phyloP scores from a whole-genome alignment of 2,113 vertebrate species.

The Nerophis ophidion region DNA sequence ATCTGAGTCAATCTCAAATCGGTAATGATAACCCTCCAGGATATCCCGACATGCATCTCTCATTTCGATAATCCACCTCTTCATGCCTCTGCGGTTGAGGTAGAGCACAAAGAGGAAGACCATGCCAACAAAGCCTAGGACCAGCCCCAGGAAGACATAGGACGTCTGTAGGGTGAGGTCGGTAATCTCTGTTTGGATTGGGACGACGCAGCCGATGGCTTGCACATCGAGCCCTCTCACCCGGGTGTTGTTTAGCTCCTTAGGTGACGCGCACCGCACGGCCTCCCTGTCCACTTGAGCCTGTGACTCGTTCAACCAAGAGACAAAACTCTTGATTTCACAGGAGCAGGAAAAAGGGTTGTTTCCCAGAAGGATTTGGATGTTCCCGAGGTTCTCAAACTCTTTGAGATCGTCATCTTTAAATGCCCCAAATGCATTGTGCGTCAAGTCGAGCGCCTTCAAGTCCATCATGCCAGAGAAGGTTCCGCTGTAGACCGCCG shows the following conservation, averaged over 20 bases:
- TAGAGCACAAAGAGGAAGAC: conserved; percentile 77
- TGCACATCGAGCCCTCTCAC: conserved; percentile 42
- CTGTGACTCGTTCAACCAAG: conserved; percentile 65
- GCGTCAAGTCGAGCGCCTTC: conserved; percentile 63
- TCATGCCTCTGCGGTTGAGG: conserved; percentile 75
- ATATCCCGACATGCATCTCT: conserved; percentile 69
- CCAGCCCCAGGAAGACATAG: conserved; percentile 71
- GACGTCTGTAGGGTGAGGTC: conserved; percentile 70
- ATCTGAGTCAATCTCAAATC: conserved; percentile 74
- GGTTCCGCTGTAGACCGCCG: conserved; percentile 62
- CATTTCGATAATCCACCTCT: conserved; percentile 67
- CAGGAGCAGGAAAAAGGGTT: conserved; percentile 74
- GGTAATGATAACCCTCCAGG: conserved; percentile 73
- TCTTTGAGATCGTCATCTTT: conserved; percentile 52
- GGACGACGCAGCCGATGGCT: conserved; percentile 58
- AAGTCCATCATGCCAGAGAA: conserved; percentile 66
- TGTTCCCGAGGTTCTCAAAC: conserved; percentile 48
- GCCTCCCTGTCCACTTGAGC: conserved; percentile 59
- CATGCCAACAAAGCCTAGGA: conserved; percentile 74
- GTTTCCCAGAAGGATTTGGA: conserved; percentile 61
- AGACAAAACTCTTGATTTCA: conserved; percentile 53
- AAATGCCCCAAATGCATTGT: conserved; percentile 62
- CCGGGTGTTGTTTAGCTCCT: conserved; percentile 27
- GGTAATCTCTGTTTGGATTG: conserved; percentile 33
- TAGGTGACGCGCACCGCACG: conserved; percentile 61